Base-by-base conservation (phyloP, 2,888 invertebrate species). In the Pristionchus mayeri region DNA sequence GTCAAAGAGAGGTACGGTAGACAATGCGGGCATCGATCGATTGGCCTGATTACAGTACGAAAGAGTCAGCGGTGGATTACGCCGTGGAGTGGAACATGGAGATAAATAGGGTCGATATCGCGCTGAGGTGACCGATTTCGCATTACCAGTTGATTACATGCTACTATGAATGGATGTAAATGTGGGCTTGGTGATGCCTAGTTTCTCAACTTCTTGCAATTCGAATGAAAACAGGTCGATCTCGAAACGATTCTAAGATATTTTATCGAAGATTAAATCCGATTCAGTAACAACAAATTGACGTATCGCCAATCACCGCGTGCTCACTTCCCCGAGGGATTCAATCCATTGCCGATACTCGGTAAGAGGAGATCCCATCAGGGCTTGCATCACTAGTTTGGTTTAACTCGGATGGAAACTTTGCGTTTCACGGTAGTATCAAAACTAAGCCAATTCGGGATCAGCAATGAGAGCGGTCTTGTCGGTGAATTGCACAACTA, bases 1-100 rank as follows among this genome's bases (percentile, higher is more conserved):
- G 57, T 80, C 37, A 30, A 21, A 2, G 76, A 78, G 76, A 78
- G 76, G 76, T 78, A 78, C 37, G 34, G 34, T 79, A 79, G 54
- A 0, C 52, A 30, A 2, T n/a, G 7, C 1, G 24, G 7, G n/a
- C 18, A 0, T 40, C 27, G 13, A 76, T 50, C 30, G 30, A 76
- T 76, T 50, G 6, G 11, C 6, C 6, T 9, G 6, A 48, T 48
- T 78, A 78, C 76, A 78, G 76, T 78, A 50, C 24, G 30, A 24
- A 30, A 11, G 76, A 78, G 30, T 78, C 76, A 21, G 18, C 30
- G 16, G 0, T 2, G 48, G 50, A 78, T n/a, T 78, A 78, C 50
- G 76, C 48, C 6, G 76, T 78, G 40, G 30, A 50, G 21, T 78
- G 76, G 76, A 50, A 78, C 21, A 30, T 48, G 76, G 30, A 78